Evolutionary conservation across 2,888 invertebrate species (phyloP).

Genomic region (Drosophila borealis): DNA sequence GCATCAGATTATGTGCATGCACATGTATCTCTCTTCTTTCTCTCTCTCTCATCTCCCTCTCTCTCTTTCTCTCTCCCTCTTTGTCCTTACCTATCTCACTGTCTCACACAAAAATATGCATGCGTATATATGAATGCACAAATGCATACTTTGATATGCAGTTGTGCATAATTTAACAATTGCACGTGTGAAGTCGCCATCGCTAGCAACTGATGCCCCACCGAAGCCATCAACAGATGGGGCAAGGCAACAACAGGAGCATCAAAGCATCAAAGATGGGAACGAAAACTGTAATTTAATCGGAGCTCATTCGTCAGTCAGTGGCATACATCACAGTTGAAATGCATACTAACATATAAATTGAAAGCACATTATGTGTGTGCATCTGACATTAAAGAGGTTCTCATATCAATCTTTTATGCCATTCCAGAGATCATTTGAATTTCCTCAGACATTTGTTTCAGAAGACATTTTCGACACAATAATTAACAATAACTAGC

Average conservation of each 20-base stretch:
- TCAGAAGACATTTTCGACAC: neutral
- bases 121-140: constrained; percentile 1
- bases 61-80: neutral
- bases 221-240: constrained; percentile 39
- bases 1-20: constrained; percentile 15
- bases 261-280: constrained; percentile 27
- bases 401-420: no score
- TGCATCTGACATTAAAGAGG: no score
- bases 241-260: constrained; percentile 36
- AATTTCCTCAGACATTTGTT: neutral
- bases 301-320: neutral
- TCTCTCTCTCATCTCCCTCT: neutral
- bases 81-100: neutral
- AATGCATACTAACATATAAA: no score
- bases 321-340: neutral
- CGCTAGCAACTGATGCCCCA: constrained; percentile 28
- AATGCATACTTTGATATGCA: constrained; percentile 38
- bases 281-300: constrained; percentile 3
- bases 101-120: neutral
- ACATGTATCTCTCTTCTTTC: neutral
- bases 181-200: constrained; percentile 59
- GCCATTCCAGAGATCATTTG: no score
- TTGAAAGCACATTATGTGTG: neutral
- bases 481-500: neutral
- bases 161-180: constrained; percentile 63